A percentile compares a stretch with the other conserved stretches of the same genome.
Conservation (phyloP, 2,888 invertebrate genomes). For the Dysmachus trigonus region DNA sequence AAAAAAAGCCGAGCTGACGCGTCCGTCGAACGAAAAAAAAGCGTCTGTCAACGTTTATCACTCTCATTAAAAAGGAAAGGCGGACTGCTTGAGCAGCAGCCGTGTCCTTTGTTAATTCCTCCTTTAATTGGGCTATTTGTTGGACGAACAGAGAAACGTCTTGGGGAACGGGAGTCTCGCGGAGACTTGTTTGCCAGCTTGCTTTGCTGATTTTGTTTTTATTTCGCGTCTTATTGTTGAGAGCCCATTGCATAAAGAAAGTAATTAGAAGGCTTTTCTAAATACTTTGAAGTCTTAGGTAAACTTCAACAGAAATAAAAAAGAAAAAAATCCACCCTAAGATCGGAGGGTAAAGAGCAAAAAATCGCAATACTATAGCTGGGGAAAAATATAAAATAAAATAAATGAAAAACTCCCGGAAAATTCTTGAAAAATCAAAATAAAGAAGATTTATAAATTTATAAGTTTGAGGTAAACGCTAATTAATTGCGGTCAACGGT, state of each 20-base stretch:
- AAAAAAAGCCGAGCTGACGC: neutral
- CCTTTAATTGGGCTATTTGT: constrained; percentile 28
- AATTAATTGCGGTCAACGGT: neutral
- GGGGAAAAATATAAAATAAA: neutral
- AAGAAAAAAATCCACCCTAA: neutral
- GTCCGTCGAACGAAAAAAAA: neutral
- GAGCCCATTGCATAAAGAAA: neutral
- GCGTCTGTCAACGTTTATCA: constrained; percentile 10
- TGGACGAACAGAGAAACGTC: neutral
- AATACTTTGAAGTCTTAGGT: constrained; percentile 1
- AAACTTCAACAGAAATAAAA: neutral
- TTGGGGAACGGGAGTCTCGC: neutral
- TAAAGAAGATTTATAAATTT: neutral
- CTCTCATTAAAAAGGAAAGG: neutral
- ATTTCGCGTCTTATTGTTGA: neutral
- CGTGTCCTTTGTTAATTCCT: neutral
- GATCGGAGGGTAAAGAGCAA: neutral
- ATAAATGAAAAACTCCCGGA: neutral
- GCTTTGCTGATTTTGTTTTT: neutral
- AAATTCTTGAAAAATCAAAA: neutral
- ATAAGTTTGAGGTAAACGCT: neutral
- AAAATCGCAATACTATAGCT: neutral
- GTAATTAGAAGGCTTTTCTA: constrained; percentile 16
- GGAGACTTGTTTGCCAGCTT: neutral
- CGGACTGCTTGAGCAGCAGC: neutral